Conservation (phyloP, 1,140 invertebrate species). For the Teleopsis dalmanni region DNA sequence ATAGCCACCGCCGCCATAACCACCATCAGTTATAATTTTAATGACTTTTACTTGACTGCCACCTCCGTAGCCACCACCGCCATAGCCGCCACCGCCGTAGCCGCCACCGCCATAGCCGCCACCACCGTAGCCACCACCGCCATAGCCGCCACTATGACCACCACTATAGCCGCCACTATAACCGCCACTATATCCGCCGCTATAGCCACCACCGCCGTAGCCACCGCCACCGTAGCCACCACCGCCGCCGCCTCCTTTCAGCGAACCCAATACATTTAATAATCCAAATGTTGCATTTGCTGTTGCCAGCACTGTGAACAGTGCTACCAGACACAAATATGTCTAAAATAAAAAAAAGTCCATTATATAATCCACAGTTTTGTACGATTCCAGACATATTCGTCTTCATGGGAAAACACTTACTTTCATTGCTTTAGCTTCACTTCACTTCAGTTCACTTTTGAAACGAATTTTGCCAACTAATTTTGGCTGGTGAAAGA, state of each 20-base stretch:
- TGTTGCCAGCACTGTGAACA: constrained; percentile 25
- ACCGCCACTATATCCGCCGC: not conserved
- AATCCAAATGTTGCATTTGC: constrained; percentile 27
- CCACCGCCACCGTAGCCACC: not conserved
- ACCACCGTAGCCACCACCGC: constrained; percentile 12
- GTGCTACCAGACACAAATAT: constrained; percentile 32
- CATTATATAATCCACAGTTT: not conserved
- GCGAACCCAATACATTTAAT: not conserved
- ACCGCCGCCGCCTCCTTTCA: not conserved
- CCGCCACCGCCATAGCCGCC: constrained; percentile 7
- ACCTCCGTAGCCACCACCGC: constrained; percentile 7
- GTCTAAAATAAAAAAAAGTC: constrained; percentile 15
- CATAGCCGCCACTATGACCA: constrained; percentile 10
- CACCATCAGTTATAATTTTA: constrained; percentile 10
- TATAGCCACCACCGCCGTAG: not conserved
- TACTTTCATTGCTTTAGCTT: constrained; percentile 2
- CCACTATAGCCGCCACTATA: constrained; percentile 11
- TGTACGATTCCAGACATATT: not conserved
- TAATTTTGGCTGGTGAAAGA: not conserved
- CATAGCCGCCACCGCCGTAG: constrained; percentile 10
- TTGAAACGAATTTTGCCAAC: constrained; percentile 4
- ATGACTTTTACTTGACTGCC: constrained; percentile 12
- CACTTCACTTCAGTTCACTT: not conserved
- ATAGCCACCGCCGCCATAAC: not conserved
- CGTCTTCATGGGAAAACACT: not conserved